These are phyloP conservation scores for Sarcophaga carnaria DNA, from an alignment of 2,888 invertebrate genomes.

Conservation along the genomic window DNA sequence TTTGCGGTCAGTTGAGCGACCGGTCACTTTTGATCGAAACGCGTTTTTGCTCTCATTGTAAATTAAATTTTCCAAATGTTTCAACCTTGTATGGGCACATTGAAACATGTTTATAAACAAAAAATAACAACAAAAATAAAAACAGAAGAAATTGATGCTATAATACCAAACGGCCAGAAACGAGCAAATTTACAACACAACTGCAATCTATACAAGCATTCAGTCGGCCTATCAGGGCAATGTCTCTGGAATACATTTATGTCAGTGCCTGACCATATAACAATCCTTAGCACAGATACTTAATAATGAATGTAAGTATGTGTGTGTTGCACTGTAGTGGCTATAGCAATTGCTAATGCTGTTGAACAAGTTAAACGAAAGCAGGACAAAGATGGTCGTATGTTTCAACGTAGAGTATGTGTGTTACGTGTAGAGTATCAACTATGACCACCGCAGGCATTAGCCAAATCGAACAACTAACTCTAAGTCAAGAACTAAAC, in stretches of 20 bases:
- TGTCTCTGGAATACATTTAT: not conserved
- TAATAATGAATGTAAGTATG: too few species aligned
- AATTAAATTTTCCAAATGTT: constrained; percentile 79
- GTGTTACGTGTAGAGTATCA: constrained; percentile 1
- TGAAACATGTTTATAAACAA: constrained; percentile 40
- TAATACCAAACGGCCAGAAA: constrained; percentile 44
- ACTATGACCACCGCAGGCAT: constrained; percentile 16
- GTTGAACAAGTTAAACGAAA: constrained; percentile 27
- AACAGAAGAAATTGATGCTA: not conserved
- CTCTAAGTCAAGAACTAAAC: constrained; percentile 20
- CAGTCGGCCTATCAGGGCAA: not conserved
- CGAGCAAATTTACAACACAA: constrained; percentile 13
- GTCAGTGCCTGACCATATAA: not conserved
- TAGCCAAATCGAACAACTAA: constrained; percentile 20
- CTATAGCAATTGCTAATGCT: constrained; percentile 31
- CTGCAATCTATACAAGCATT: not conserved
- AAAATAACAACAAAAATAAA: not conserved
- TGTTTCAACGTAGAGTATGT: not conserved
- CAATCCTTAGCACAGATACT: not conserved
- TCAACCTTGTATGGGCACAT: constrained; percentile 74
- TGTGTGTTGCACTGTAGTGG: too few species aligned
- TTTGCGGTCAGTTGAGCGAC: constrained; percentile 7
- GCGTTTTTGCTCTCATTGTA: constrained; percentile 75
- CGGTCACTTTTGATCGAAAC: constrained; percentile 58
- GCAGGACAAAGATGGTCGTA: not conserved